phyloP scores from a whole-genome alignment of 2,888 invertebrate species.

The Agonopterix arenella region DNA sequence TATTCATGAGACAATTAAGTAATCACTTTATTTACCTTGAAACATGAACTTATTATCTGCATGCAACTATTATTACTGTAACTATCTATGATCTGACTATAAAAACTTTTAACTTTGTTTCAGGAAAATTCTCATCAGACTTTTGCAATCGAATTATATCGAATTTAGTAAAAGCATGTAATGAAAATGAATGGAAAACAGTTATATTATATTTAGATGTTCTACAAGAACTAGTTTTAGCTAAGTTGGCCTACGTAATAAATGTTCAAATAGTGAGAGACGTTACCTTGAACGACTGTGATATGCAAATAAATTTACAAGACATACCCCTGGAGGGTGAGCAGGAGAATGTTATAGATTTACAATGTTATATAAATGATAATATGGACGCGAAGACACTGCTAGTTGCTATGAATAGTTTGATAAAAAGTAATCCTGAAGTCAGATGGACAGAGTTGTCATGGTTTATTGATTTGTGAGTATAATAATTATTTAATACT shows the following conservation, averaged over 20 bases:
- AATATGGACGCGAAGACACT: conserved; percentile 74
- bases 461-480: conserved; percentile 83
- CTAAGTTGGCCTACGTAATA: conserved; percentile 55
- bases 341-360: conserved; percentile 55
- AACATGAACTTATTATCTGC: too few relatives aligned
- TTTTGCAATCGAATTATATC: conserved; percentile 47
- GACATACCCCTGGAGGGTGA: conserved; percentile 50
- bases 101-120: conserved; percentile 19
- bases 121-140: conserved; percentile 63
- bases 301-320: conserved; percentile 56
- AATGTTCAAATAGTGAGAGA: conserved; percentile 70
- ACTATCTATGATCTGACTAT: not conserved
- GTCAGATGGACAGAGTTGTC: conserved; percentile 83
- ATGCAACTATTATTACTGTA: too few relatives aligned
- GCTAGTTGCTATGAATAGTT: conserved; percentile 79
- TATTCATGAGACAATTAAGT: too few relatives aligned
- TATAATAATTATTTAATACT: conserved; percentile 16
- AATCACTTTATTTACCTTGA: too few relatives aligned
- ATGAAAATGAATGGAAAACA: conserved; percentile 56
- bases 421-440: conserved; percentile 74
- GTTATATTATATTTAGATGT: conserved; percentile 56
- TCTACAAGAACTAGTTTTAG: conserved; percentile 50
- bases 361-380: conserved; percentile 78
- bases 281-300: conserved; percentile 48
- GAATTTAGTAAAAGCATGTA: conserved; percentile 49